phyloP scores from a whole-genome alignment of 2,113 vertebrate species.

The Shinisaurus crocodilurus region DNA sequence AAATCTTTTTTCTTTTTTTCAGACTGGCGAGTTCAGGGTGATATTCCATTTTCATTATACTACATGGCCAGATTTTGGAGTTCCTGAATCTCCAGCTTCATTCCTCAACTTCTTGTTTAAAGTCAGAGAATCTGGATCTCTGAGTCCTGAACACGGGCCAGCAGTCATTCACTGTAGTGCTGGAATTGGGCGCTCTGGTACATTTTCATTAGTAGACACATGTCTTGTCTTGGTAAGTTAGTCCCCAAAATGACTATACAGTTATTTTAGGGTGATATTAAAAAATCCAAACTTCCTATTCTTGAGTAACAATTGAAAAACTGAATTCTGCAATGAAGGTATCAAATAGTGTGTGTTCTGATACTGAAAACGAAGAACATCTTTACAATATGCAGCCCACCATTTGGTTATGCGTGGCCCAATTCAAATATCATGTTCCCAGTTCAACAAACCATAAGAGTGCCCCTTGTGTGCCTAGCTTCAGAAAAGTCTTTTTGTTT shows the following conservation, averaged over 20 bases:
- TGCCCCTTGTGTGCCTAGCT: too few species aligned
- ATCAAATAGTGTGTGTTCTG: not conserved
- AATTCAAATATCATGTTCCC: not conserved
- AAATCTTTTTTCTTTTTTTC: conserved; percentile 61
- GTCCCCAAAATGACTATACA: not conserved
- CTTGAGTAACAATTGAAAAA: not conserved
- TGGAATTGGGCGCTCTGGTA: conserved; percentile 95
- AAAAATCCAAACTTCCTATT: not conserved
- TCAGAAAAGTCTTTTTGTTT: not conserved
- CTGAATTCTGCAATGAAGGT: not conserved
- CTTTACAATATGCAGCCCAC: not conserved
- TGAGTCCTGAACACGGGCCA: conserved; percentile 87
- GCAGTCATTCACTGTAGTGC: conserved; percentile 95
- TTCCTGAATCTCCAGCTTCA: conserved; percentile 95
- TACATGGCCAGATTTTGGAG: conserved; percentile 99
- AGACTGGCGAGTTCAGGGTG: conserved; percentile 90
- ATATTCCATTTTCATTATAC: conserved; percentile 99
- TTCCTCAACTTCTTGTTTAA: conserved; percentile 98
- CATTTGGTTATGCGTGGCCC: not conserved
- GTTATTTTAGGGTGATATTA: not conserved
- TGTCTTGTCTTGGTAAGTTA: conserved; percentile 93
- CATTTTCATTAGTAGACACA: conserved; percentile 94
- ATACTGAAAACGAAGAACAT: not conserved
- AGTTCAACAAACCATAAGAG: not conserved
- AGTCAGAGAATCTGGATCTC: conserved; percentile 91